Percentiles rank a stretch among this genome's conserved stretches.
Conservation (phyloP, 2,113 vertebrate species). For the Cariama cristata region DNA sequence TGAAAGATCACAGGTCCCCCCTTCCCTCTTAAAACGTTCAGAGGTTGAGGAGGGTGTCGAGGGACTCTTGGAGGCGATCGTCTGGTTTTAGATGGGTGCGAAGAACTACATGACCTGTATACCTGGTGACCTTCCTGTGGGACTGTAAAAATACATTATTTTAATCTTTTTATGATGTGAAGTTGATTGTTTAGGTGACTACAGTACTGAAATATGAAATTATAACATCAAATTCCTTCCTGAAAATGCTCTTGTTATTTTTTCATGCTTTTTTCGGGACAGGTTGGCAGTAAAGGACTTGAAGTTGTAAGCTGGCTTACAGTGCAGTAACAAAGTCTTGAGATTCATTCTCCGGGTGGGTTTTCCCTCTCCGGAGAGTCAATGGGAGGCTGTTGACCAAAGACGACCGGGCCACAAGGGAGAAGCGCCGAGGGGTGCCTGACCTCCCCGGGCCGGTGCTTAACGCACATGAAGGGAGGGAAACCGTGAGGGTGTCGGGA, state of each 20-base stretch:
- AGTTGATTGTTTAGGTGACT: not conserved
- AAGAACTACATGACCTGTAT: not conserved
- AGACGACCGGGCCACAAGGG: not conserved
- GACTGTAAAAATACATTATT: not conserved
- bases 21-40: too few species aligned
- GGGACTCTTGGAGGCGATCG: not conserved
- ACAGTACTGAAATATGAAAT: not conserved
- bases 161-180: not conserved
- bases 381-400: not conserved
- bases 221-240: not conserved
- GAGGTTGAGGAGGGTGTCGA: not conserved
- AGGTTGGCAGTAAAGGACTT: not conserved
- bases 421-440: not conserved
- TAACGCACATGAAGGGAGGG: not conserved
- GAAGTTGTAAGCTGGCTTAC: not conserved
- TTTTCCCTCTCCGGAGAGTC: not conserved
- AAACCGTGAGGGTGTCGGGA: not conserved
- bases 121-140: not conserved
- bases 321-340: fast-evolving
- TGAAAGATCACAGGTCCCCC: not conserved
- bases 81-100: not conserved
- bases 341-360: not conserved
- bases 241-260: not conserved
- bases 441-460: too few species aligned
- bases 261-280: not conserved